Base-by-base conservation (phyloP, 2,888 invertebrate species). In the Melinaea menophilus region DNA sequence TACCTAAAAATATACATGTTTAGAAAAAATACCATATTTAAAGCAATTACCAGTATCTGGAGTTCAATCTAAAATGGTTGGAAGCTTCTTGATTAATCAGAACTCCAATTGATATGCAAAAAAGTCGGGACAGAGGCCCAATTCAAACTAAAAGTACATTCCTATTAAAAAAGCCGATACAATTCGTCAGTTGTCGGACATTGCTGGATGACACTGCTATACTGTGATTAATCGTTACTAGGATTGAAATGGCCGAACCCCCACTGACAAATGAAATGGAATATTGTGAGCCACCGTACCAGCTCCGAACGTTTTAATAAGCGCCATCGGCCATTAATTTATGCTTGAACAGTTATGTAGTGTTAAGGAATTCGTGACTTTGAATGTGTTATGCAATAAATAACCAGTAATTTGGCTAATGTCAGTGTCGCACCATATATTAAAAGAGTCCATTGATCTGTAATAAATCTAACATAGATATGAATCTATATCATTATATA, bases 251-350 rank as follows among this genome's bases (percentile, higher is more conserved):
- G 79, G 79, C 76, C 80, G 82, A 81, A 79, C 90, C 81, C 90
- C 90, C 89, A 90, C 90, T 86, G 90, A 79, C 80, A 85, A 67
- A 81, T 84, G 86, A 85, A 90, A 90, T 90, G 88, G 88, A 89
- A 90, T 89, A 88, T 85, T 84, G 82, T 82, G 77, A 77, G 72
- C 74, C 75, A 75, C 73, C 72, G 73, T 74, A 72, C 75, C 78
- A 75, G 81, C 80, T 83, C 48, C 84, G 81, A 81, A 83, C 82
- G 85, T 85, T 86, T 84, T 85, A 84, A 86, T 85, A 82, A 55
- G 57, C 63, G 59, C 61, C 60, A 56, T 61, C 56, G 33, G 64
- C 64, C 56, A 63, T 61, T 68, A 65, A 61, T 64, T 62, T 62
- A 59, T 62, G 58, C 64, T 58, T 48, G 63, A 54, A 59, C 51